phyloP scores from a whole-genome alignment of 2,797 vertebrate species.

The Sebastes cheni region DNA sequence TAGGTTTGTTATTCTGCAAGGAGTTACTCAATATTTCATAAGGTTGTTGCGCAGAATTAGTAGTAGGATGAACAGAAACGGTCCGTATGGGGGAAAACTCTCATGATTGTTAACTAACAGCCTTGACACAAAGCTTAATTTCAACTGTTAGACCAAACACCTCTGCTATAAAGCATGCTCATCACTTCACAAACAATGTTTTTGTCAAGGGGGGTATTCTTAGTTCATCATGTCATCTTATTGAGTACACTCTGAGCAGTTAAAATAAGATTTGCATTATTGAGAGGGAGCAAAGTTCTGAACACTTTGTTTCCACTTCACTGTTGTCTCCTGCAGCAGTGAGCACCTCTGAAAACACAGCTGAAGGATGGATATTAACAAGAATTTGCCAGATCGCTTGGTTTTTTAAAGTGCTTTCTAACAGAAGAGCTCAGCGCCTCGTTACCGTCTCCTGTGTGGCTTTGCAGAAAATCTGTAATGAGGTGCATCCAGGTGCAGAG shows the following conservation, averaged over 20 bases:
- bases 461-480: conserved; percentile 43
- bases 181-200: background rate
- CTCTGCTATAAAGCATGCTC: background rate
- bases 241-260: background rate
- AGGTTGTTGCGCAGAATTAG: conserved; percentile 39
- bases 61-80: conserved; percentile 7
- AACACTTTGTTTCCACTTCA: background rate
- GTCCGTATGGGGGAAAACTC: conserved; percentile 6
- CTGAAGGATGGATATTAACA: background rate
- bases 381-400: background rate
- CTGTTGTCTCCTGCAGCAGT: background rate
- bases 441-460: conserved; percentile 28
- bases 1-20: conserved; percentile 36
- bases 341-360: conserved; percentile 5
- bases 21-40: conserved; percentile 62
- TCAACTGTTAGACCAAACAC: background rate
- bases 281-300: background rate
- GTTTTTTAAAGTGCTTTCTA: conserved; percentile 5
- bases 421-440: conserved; percentile 13
- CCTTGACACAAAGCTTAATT: background rate
- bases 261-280: background rate
- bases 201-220: background rate
- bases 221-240: background rate
- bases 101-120: background rate
- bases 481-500: conserved; percentile 51